Conservation (phyloP, 2,888 invertebrate genomes). For the Pomacea canaliculata region DNA sequence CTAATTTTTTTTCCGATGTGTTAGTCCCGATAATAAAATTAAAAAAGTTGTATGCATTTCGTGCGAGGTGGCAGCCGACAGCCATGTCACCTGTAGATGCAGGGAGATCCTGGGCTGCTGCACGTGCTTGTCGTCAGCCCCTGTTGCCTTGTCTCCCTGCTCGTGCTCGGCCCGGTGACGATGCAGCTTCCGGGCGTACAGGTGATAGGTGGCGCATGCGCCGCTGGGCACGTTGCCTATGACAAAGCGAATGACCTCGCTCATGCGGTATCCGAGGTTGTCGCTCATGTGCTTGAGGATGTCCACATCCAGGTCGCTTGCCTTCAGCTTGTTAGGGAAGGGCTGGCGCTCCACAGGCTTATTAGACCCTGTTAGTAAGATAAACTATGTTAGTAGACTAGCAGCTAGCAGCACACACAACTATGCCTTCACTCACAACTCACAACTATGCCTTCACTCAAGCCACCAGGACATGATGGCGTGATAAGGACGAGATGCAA, state of each 20-base stretch:
- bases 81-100: conserved; percentile 32
- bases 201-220: conserved; percentile 63
- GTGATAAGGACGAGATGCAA: not conserved
- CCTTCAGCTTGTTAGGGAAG: conserved; percentile 60
- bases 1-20: too few relatives aligned
- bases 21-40: too few relatives aligned
- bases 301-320: conserved; percentile 56
- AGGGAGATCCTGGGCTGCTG: conserved; percentile 34
- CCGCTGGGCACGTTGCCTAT: conserved; percentile 61
- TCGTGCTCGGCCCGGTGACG: conserved; percentile 38
- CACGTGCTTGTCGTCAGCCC: conserved; percentile 22
- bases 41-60: too few relatives aligned
- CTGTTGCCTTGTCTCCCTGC: conserved; percentile 34
- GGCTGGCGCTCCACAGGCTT: conserved; percentile 51
- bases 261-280: conserved; percentile 56
- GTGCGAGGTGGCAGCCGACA: too few relatives aligned
- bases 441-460: not conserved
- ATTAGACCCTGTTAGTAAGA: conserved; percentile 42
- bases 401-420: too few relatives aligned
- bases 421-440: not conserved
- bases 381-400: not conserved
- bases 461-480: not conserved
- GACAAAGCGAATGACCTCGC: conserved; percentile 62
- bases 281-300: conserved; percentile 64
- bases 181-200: conserved; percentile 49